Base-by-base conservation (phyloP, 2,797 vertebrate species). In the Australoheros facetus region DNA sequence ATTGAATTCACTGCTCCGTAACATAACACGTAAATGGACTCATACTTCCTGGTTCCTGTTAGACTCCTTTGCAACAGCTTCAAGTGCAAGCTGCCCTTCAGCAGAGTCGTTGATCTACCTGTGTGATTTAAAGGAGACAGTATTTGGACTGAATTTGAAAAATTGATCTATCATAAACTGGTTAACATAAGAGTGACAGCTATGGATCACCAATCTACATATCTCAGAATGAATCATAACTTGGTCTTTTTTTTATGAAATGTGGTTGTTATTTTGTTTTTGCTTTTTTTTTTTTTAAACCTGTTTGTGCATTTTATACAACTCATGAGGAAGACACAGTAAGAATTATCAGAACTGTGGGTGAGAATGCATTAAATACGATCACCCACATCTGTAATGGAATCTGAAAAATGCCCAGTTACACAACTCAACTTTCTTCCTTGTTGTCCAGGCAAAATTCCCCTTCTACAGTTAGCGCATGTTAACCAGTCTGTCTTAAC, bases 351-450 rank as follows among this genome's bases (percentile, higher is more conserved):
- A 17, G 26, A 75, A 26, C 32, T 17, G 58, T 42, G n/a, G 32
- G 54, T 54, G 81, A 74, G 19, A 83, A 73, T 17, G 8, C 78
- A 56, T 56, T 6, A 77, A 84, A 79, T 16, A 23, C 37, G 79
- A 45, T 57, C 71, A 19, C 66, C 11, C n/a, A 1, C 1, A 2
- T 71, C 17, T 5, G 5, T 77, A 10, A 16, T 10, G 4, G 1
- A 71, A 74, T 77, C 59, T 81, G 64, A 82, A 58, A 58, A 28
- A 51, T 73, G 13, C 23, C 57, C 12, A 5, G 12, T 88, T 91
- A 73, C 79, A 56, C 77, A 89, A 88, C 54, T 78, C 11, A 0
- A 17, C 23, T 54, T 66, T 77, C 70, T 83, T 87, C 79, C 76
- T 82, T 66, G 72, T 77, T 80, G 59, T 23, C 28, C 12, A 8